Percentiles rank a stretch among this genome's conserved stretches.
These are phyloP conservation scores for Zaprionus lineosus DNA, from an alignment of 2,888 invertebrate species.

Conservation along the genomic window DNA sequence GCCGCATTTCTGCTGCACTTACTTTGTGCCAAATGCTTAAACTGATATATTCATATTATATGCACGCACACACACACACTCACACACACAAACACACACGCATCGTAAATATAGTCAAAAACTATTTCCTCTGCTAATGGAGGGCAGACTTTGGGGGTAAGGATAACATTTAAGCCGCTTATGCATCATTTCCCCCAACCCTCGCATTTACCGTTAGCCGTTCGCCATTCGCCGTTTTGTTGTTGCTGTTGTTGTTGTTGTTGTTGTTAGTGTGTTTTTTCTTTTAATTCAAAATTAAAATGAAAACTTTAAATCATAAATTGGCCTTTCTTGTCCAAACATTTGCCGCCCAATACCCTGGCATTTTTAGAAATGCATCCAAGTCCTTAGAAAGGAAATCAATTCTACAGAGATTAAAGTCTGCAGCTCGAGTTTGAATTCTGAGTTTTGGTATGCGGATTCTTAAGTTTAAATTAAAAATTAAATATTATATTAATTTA, in stretches of 20 bases:
- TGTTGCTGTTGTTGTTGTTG: neutral
- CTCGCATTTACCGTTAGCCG: neutral
- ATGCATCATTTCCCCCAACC: slow-evolving; percentile 22
- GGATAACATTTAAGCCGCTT: slow-evolving; percentile 63
- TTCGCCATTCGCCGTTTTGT: neutral
- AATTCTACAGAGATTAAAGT: too few relatives aligned
- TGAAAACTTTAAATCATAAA: slow-evolving; percentile 40
- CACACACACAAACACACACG: slow-evolving; percentile 19
- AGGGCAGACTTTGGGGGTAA: too few relatives aligned
- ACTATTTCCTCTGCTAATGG: slow-evolving; percentile 21
- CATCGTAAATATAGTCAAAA: slow-evolving; percentile 24
- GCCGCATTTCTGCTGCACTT: slow-evolving; percentile 41
- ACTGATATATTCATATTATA: slow-evolving; percentile 10
- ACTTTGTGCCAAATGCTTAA: slow-evolving; percentile 20
- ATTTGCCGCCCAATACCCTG: neutral
- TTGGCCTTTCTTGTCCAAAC: slow-evolving; percentile 6
- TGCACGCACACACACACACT: slow-evolving; percentile 14
- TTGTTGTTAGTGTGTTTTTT: neutral
- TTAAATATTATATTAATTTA: neutral
- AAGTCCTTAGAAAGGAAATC: too few relatives aligned
- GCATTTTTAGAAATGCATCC: neutral
- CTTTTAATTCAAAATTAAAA: slow-evolving; percentile 28
- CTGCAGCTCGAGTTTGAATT: too few relatives aligned
- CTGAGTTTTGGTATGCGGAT: too few relatives aligned
- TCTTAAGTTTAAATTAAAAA: too few relatives aligned